Evolutionary conservation across 1,140 invertebrate species (phyloP).

Genomic region (Gonioctena quinquepunctata): DNA sequence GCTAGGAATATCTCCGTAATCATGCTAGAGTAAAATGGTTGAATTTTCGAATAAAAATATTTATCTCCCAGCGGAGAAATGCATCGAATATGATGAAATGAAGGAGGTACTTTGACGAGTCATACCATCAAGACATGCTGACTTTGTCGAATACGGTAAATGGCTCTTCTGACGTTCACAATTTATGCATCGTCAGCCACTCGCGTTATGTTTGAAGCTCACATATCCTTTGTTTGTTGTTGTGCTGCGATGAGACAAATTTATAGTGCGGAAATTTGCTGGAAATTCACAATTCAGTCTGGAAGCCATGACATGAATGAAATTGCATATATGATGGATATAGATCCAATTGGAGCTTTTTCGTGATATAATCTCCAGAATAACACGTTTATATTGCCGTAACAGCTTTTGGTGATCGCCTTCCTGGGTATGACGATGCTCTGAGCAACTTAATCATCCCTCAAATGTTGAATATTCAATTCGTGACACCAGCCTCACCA

Average conservation of each 20-base stretch:
- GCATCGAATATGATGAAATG: background rate
- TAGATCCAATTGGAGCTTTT: background rate
- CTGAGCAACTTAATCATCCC: too few species aligned
- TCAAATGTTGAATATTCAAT: too few species aligned
- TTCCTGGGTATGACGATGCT: too few species aligned
- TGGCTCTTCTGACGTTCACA: background rate
- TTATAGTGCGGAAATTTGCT: background rate
- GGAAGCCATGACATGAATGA: background rate
- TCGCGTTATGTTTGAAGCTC: background rate
- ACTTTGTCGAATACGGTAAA: background rate
- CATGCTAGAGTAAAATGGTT: too few species aligned
- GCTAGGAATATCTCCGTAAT: too few species aligned
- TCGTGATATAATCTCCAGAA: background rate
- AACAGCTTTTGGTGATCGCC: background rate
- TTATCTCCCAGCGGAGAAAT: background rate
- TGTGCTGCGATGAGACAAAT: background rate
- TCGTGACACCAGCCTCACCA: too few species aligned
- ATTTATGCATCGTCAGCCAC: background rate
- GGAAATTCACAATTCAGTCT: background rate
- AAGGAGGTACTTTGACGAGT: background rate
- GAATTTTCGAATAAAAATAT: too few species aligned
- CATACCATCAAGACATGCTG: background rate
- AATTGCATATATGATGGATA: background rate
- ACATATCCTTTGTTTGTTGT: background rate
- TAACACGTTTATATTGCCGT: background rate